Conservation (phyloP, 1,140 invertebrate genomes). For the Condylostylus longicornis region DNA sequence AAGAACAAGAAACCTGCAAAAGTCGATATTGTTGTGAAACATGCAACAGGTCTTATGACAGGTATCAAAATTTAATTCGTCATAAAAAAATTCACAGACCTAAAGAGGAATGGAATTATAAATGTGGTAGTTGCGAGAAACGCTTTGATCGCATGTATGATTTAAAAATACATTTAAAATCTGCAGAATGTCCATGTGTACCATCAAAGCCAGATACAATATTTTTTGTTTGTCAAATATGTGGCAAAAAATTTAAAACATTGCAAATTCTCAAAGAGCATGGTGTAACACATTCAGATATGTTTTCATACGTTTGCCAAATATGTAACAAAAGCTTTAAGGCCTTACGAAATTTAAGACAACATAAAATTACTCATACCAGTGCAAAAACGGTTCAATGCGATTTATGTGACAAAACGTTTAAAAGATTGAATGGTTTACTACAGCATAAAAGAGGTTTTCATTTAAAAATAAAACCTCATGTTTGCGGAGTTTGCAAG, state of each 20-base stretch:
- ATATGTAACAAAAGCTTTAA: not conserved
- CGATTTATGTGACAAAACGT: slow-evolving; percentile 20
- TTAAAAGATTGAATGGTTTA: slow-evolving; percentile 24
- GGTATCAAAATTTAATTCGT: not conserved
- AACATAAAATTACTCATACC: slow-evolving; percentile 25
- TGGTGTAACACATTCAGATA: slow-evolving; percentile 5
- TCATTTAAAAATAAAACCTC: slow-evolving; percentile 26
- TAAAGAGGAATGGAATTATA: not conserved
- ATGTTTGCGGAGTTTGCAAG: slow-evolving; percentile 22
- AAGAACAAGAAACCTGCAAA: too few relatives aligned
- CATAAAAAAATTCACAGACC: not conserved
- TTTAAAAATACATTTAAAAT: not conserved
- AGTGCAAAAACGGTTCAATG: slow-evolving; percentile 22
- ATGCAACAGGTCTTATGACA: not conserved
- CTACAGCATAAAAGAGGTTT: slow-evolving; percentile 26
- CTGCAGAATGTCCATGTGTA: not conserved
- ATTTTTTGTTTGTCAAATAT: slow-evolving; percentile 5
- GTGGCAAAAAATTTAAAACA: slow-evolving; percentile 19
- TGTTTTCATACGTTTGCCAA: not conserved
- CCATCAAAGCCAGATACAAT: not conserved
- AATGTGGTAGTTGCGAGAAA: not conserved
- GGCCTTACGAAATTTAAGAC: slow-evolving; percentile 1
- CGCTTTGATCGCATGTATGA: not conserved
- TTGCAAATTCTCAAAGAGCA: slow-evolving; percentile 10
- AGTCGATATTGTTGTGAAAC: too few relatives aligned